Evolutionary conservation across 35 echinoderm and acorn worm genomes (phyloP).

Genomic region (Ophioderma brevispina): DNA sequence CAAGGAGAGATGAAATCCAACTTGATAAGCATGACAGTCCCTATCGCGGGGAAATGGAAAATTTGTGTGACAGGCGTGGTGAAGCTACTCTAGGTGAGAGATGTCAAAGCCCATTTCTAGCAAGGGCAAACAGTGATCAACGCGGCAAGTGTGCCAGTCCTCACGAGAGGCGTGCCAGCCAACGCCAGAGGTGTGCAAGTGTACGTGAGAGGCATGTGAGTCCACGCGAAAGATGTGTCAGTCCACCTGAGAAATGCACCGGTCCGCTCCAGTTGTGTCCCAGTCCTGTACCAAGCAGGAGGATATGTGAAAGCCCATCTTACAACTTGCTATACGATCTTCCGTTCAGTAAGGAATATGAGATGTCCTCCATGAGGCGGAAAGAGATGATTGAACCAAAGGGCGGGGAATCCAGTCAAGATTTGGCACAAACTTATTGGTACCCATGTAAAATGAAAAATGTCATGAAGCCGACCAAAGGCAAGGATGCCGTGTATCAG

Average conservation of each 20-base stretch:
- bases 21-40: background rate
- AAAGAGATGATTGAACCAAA: background rate
- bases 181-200: no score
- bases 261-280: background rate
- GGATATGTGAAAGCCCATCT: background rate
- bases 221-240: background rate
- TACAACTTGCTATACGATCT: background rate
- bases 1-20: background rate
- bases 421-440: background rate
- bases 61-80: background rate
- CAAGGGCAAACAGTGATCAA: background rate
- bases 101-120: background rate
- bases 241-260: background rate
- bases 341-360: background rate
- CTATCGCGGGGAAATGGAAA: background rate
- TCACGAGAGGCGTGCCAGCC: background rate
- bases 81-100: background rate
- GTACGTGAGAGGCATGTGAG: no score
- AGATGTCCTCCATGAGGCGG: background rate
- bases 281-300: background rate
- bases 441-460: constrained; percentile 1
- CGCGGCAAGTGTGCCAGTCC: background rate
- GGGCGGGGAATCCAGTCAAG: background rate
- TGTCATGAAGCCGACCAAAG: background rate
- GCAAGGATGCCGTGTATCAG: background rate